phyloP scores from a whole-genome alignment of 2,888 invertebrate genomes.

The Thyatira batis region DNA sequence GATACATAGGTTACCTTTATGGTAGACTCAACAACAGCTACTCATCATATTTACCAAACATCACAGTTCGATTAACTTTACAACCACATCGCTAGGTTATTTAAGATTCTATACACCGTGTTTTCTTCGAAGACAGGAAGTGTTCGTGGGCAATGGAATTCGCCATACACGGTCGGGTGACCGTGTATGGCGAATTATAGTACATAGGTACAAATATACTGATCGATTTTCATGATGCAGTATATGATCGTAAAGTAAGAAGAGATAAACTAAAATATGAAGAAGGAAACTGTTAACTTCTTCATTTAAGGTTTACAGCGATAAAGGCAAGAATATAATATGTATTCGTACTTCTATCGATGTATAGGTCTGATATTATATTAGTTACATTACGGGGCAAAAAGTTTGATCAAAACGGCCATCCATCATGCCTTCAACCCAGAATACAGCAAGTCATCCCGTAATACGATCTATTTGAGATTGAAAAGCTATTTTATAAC shows the following conservation, averaged over 20 bases:
- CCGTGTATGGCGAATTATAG: too few species aligned
- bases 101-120: slow-evolving; percentile 57
- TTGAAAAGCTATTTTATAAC: not conserved
- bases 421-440: not conserved
- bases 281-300: too few species aligned
- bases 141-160: slow-evolving; percentile 48
- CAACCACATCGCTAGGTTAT: slow-evolving; percentile 28
- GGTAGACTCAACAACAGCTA: slow-evolving; percentile 21
- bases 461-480: slow-evolving; percentile 1
- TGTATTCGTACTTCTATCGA: too few species aligned
- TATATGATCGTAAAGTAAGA: too few species aligned
- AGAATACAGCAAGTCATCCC: not conserved
- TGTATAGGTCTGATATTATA: not conserved
- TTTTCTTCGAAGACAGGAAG: slow-evolving; percentile 58
- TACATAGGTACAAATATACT: too few species aligned
- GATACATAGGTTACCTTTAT: not conserved
- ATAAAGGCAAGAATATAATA: too few species aligned
- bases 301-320: too few species aligned
- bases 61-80: slow-evolving; percentile 10
- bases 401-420: not conserved
- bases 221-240: too few species aligned
- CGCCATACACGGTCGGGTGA: slow-evolving; percentile 25
- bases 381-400: not conserved
- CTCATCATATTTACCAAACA: slow-evolving; percentile 13
- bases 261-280: too few species aligned